Base-by-base conservation (phyloP, 2,113 vertebrate genomes). In the Heptranchias perlo region DNA sequence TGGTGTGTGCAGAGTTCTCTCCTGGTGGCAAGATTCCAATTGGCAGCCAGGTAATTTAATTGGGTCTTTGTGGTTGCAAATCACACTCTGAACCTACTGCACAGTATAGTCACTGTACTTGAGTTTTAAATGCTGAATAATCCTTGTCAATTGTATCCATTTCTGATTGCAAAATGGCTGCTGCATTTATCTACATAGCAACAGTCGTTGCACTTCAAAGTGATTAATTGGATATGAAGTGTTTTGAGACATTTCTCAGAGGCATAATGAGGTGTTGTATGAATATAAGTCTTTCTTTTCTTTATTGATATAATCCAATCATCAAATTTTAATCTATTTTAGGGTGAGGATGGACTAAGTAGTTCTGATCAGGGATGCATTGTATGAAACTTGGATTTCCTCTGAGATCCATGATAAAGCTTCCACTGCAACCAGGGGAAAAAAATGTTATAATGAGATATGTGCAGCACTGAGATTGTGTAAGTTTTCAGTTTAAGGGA, bases 151-250 rank as follows among this genome's bases (percentile, higher is more conserved):
- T 62, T 23, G 16, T 58, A 93, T 39, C n/a, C 5, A 82, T 82
- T 82, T 82, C 16, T 44, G 39, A 44, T 82, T 82, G 39, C 78
- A 82, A 82, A 82, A 82, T 44, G 39, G 39, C 14, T 82, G 78
- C 78, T 1, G 21, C 78, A 82, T 44, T 78, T 82, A 47, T 47
- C n/a, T 44, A 82, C 78, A 47, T 16, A 82, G 76, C 78, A 47
- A 47, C 78, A 47, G 78, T 82, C 16, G 16, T 39, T 82, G 16
- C 39, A 44, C 18, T 18, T 44, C 78, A 82, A 78, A 39, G 39
- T 82, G 76, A 82, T 82, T 82, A 44, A 82, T 82, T 44, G n/a
- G 76, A 82, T 82, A 18, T 82, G 78, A 82, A 82, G 78, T 82
- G 16, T 39, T 82, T 82, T 82, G 18, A 47, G 78, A 47, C 18